These are phyloP conservation scores for Hyppa rectilinea DNA, from an alignment of 2,888 invertebrate genomes.

Conservation along the genomic window DNA sequence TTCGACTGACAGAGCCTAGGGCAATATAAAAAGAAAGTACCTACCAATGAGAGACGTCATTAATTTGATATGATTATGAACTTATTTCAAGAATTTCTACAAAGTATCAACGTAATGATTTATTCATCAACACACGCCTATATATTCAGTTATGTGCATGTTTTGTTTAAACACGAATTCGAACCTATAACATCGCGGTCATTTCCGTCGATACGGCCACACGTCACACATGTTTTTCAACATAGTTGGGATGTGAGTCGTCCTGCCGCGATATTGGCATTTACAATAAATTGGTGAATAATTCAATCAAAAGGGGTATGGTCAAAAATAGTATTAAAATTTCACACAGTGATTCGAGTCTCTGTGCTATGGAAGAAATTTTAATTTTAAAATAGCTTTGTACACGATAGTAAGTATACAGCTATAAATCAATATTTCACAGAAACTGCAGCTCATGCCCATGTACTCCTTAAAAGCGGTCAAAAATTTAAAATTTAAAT, in stretches of 20 bases:
- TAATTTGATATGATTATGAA: background rate
- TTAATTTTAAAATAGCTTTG: too few species aligned
- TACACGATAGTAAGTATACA: too few species aligned
- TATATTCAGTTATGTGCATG: slow-evolving; percentile 23
- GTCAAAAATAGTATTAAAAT: too few species aligned
- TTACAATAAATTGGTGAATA: background rate
- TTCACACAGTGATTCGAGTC: too few species aligned
- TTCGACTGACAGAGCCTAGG: background rate
- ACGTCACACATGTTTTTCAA: slow-evolving; percentile 36
- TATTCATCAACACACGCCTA: background rate
- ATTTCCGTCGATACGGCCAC: slow-evolving; percentile 28
- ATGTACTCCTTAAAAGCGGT: too few species aligned
- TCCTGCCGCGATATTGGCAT: background rate
- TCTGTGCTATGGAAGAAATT: background rate
- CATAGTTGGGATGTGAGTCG: slow-evolving; percentile 12
- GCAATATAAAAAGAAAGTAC: too few species aligned
- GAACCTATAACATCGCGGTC: slow-evolving; percentile 40
- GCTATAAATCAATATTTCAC: too few species aligned
- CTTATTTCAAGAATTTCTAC: background rate
- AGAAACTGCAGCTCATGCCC: too few species aligned
- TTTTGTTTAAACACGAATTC: slow-evolving; percentile 40
- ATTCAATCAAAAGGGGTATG: background rate
- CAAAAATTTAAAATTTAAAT: too few species aligned
- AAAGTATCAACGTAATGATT: background rate
- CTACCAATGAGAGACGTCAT: background rate